These are phyloP conservation scores for Oncorhynchus gorbuscha DNA, from an alignment of 2,113 vertebrate species.

Conservation along the genomic window DNA sequence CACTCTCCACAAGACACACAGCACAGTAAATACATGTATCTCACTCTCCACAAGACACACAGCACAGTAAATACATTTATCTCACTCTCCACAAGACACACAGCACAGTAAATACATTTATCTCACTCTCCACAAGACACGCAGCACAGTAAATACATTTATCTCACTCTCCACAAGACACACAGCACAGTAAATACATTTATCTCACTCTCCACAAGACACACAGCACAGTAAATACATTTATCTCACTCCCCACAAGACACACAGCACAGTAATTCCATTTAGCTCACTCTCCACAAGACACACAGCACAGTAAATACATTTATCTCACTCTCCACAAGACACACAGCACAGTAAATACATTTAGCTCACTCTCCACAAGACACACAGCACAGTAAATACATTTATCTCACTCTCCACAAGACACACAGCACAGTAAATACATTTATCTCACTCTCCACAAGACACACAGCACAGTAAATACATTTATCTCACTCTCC, in stretches of 20 bases:
- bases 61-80: conserved; percentile 22
- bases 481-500: conserved; percentile 23
- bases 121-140: conserved; percentile 8
- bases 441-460: conserved; percentile 19
- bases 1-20: background rate
- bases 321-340: conserved; percentile 19
- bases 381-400: conserved; percentile 5
- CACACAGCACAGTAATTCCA: conserved; percentile 4
- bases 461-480: conserved; percentile 2
- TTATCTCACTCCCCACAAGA: conserved; percentile 14
- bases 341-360: conserved; percentile 7
- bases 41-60: background rate
- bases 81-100: conserved; percentile 3
- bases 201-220: conserved; percentile 14
- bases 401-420: conserved; percentile 20
- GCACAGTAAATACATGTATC: conserved; percentile 25
- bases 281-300: conserved; percentile 20
- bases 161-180: conserved; percentile 13
- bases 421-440: conserved; percentile 8
- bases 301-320: conserved; percentile 5
- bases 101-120: conserved; percentile 18
- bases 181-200: conserved; percentile 14
- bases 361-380: conserved; percentile 19
- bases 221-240: conserved; percentile 12
- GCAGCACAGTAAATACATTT: conserved; percentile 15